Evolutionary conservation across 2,888 invertebrate genomes (phyloP).

Genomic region (Barypeithes pellucidus): DNA sequence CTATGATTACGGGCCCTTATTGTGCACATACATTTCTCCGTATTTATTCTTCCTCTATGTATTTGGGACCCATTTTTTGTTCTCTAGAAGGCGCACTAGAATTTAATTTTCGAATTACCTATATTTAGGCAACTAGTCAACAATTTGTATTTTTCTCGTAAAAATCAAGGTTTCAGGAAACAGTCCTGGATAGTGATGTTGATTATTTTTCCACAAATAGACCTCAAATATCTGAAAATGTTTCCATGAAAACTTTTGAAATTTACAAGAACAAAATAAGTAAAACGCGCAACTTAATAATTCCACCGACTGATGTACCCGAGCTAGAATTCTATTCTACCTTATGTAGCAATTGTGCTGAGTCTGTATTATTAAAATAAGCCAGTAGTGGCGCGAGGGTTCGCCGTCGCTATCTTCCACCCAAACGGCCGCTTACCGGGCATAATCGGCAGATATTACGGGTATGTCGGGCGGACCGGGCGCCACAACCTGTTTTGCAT

Average conservation of each 20-base stretch:
- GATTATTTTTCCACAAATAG: too few species aligned
- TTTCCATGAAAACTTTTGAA: background rate
- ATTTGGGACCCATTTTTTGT: too few species aligned
- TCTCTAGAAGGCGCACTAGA: too few species aligned
- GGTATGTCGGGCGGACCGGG: slow-evolving; percentile 28
- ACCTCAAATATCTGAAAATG: too few species aligned
- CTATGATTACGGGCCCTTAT: too few species aligned
- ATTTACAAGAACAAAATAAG: background rate
- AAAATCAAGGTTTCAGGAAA: too few species aligned
- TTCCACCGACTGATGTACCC: background rate
- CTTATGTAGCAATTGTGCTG: slow-evolving; percentile 48
- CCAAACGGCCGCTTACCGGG: slow-evolving; percentile 42
- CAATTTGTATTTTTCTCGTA: too few species aligned
- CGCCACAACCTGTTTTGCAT: slow-evolving; percentile 43
- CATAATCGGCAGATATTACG: slow-evolving; percentile 44
- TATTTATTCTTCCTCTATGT: too few species aligned
- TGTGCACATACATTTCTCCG: too few species aligned
- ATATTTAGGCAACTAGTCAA: too few species aligned
- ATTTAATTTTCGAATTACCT: too few species aligned
- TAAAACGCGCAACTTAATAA: slow-evolving; percentile 1
- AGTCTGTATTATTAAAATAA: slow-evolving; percentile 49
- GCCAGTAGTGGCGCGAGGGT: slow-evolving; percentile 22
- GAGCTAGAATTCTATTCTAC: slow-evolving; percentile 35
- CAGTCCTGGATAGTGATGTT: too few species aligned
- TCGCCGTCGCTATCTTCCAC: slow-evolving; percentile 33